Evolutionary conservation across 2,888 invertebrate genomes (phyloP).

Genomic region (Crocallis elinguaria): DNA sequence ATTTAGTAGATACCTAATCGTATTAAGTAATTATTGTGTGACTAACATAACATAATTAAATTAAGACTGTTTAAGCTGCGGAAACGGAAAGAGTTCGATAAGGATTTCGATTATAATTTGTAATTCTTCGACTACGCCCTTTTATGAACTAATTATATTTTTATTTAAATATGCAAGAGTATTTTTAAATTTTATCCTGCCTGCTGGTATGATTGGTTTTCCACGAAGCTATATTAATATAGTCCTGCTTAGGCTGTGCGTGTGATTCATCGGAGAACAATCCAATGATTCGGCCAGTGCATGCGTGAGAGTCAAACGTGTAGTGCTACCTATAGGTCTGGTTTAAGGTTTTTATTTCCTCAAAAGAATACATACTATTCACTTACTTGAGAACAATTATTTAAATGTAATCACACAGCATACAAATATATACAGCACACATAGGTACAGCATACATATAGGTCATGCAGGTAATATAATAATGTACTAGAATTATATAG

Average conservation of each 20-base stretch:
- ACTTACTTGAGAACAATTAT: too few relatives aligned
- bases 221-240: conserved; percentile 45
- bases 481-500: too few relatives aligned
- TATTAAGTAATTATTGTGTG: too few relatives aligned
- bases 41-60: too few relatives aligned
- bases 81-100: too few relatives aligned
- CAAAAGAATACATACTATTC: too few relatives aligned
- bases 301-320: conserved; percentile 21
- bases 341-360: not conserved
- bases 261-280: conserved; percentile 45
- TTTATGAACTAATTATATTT: not conserved
- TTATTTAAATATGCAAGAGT: not conserved
- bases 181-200: conserved; percentile 26
- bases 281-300: conserved; percentile 30
- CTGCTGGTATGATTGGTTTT: conserved; percentile 50
- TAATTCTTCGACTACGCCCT: not conserved
- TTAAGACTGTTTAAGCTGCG: too few relatives aligned
- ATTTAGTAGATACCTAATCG: too few relatives aligned
- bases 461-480: too few relatives aligned
- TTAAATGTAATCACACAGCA: too few relatives aligned
- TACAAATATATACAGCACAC: too few relatives aligned
- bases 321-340: not conserved
- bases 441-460: too few relatives aligned
- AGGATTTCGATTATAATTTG: not conserved
- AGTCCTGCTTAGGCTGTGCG: conserved; percentile 27